Evolutionary conservation across 1,140 invertebrate genomes (phyloP), one percentile per base, ranked within the genome.

Genomic region (Drosophila funebris): DNA sequence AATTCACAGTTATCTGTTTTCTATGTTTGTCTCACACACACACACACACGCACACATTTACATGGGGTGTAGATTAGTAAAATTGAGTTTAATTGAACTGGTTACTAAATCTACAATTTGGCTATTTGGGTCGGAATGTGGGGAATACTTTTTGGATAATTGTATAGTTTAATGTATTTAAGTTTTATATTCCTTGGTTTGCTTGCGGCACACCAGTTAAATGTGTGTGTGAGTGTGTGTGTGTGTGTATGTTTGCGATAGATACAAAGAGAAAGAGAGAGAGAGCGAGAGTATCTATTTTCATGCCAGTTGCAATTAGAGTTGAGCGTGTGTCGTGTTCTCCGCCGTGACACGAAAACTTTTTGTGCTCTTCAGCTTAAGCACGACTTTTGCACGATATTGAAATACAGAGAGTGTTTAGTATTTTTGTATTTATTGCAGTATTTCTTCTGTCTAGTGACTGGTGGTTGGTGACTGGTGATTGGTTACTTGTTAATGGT

Each of bases 51-150:
- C 13, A n/a, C 13, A 29, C n/a, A n/a, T 11, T 58, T 20, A 20
- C 41, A n/a, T n/a, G 29, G 16, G 3, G 33, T 57, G 63, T 58
- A 36, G 63, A 68, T 73, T 73, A 53, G 70, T 58, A 46, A 68
- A 73, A 68, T 68, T 67, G 36, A 72, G 53, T 72, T 31, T 36
- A 66, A 43, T 67, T 73, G 24, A 73, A 68, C 48, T 58, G 63
- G 43, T 20, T 44, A 43, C 29, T 43, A 20, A 50, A 37, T 54
- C 56, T 37, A 60, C 70, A 60, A 68, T 53, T 67, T 68, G 53
- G 29, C 43, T 53, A 70, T 64, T 64, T 39, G 20, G 37, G 16
- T 57, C 20, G 9, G 20, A 57, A 29, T 68, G 66, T 48, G 57
- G 13, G 8, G 0, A 36, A 46, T 48, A 22, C 7, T 53, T 14